Evolutionary conservation across 2,797 vertebrate species (phyloP).

Genomic region (Arctocebus calabarensis): DNA sequence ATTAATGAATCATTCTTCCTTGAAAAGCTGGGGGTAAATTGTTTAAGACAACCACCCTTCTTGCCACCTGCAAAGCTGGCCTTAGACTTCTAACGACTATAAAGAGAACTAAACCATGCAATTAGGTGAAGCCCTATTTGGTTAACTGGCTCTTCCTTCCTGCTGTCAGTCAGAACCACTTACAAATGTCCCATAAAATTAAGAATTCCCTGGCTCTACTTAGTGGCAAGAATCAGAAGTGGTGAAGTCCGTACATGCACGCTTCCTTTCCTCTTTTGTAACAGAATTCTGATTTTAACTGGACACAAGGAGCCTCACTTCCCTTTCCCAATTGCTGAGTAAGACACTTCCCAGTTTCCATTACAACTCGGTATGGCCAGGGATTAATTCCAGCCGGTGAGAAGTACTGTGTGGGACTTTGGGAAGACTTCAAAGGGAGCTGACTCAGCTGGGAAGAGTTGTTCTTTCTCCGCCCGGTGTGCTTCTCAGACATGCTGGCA

Average conservation of each 20-base stretch:
- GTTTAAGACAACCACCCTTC: not conserved
- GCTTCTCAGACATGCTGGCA: not conserved
- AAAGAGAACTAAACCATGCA: slow-evolving; percentile 17
- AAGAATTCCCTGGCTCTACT: not conserved
- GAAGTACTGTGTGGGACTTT: not conserved
- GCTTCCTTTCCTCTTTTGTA: not conserved
- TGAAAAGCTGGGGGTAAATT: slow-evolving; percentile 2
- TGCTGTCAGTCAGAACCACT: not conserved
- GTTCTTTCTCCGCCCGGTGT: not conserved
- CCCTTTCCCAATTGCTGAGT: not conserved
- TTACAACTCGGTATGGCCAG: not conserved
- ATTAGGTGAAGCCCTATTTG: not conserved
- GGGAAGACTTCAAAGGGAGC: not conserved
- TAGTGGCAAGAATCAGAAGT: not conserved
- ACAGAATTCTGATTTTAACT: slow-evolving; percentile 25
- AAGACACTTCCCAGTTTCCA: not conserved
- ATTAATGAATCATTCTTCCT: not conserved
- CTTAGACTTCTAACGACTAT: not conserved
- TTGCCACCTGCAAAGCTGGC: not conserved
- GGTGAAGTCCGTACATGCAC: not conserved
- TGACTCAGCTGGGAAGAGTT: not conserved
- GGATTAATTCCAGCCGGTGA: not conserved
- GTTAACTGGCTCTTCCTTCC: not conserved
- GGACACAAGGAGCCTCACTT: not conserved
- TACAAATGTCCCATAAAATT: not conserved